Conservation (phyloP, 2,113 vertebrate species). For the Aramus guarauna region DNA sequence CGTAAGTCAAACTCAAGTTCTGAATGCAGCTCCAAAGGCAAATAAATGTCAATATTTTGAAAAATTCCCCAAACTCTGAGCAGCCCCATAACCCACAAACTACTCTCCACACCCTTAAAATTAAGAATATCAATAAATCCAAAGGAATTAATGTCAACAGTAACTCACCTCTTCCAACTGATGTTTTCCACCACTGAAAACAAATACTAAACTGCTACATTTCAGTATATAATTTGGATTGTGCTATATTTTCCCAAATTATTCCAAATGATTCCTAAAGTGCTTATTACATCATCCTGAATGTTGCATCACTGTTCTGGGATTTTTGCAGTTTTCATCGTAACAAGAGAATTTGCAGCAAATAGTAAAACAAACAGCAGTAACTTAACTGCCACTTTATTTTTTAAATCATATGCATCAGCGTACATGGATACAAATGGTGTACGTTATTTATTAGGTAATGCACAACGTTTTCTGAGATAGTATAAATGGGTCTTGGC, state of each 20-base stretch:
- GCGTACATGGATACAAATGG: background rate
- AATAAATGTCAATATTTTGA: background rate
- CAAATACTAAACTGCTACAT: background rate
- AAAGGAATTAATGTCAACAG: background rate
- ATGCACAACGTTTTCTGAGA: background rate
- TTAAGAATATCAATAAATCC: background rate
- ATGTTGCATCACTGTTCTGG: background rate
- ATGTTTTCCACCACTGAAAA: background rate
- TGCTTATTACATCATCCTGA: background rate
- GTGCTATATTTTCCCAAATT: background rate
- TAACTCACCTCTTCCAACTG: background rate
- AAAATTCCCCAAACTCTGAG: background rate
- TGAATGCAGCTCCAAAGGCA: background rate
- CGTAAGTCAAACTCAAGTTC: background rate
- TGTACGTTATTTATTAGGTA: background rate
- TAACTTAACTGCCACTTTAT: background rate
- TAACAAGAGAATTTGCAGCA: background rate
- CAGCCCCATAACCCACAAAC: background rate
- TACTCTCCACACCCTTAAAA: background rate
- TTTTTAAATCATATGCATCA: background rate
- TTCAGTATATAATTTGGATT: background rate
- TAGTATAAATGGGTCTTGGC: background rate
- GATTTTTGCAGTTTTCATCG: background rate
- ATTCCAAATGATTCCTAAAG: background rate
- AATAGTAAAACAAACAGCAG: background rate